These are phyloP conservation scores for Machaerirhynchus nigripectus DNA, from an alignment of 2,113 vertebrate species.

Conservation along the genomic window DNA sequence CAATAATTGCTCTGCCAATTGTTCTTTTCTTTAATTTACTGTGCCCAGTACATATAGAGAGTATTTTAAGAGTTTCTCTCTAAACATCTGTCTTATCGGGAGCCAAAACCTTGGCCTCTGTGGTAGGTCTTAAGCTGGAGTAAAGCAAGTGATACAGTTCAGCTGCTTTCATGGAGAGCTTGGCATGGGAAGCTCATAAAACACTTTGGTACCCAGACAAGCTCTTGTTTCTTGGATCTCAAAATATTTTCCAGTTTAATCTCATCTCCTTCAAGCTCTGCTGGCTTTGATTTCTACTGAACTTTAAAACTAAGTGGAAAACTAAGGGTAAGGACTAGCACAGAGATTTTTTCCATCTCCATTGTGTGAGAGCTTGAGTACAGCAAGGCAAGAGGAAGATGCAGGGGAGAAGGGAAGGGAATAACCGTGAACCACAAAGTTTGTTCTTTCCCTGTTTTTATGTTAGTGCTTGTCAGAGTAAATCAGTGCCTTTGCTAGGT, in stretches of 20 bases:
- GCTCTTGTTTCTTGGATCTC: not conserved
- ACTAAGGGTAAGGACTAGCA: not conserved
- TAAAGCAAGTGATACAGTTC: not conserved
- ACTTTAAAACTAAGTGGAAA: constrained; percentile 3
- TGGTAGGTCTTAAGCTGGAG: not conserved
- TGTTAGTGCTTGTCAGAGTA: not conserved
- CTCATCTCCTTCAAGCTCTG: not conserved
- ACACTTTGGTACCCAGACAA: not conserved
- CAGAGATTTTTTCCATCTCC: not conserved
- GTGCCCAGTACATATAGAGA: not conserved
- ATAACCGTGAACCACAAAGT: not conserved
- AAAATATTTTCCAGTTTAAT: not conserved
- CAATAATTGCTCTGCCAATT: not conserved
- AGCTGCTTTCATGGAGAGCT: not conserved
- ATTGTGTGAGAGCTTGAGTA: not conserved
- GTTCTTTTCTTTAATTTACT: not conserved
- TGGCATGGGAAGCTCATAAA: not conserved
- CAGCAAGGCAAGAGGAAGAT: not conserved
- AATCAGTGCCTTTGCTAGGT: constrained; percentile 37
- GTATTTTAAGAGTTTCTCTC: not conserved
- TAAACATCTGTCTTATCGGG: not conserved
- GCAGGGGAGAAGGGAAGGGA: not conserved
- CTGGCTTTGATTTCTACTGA: not conserved
- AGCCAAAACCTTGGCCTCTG: not conserved
- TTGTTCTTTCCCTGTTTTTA: not conserved